A percentile compares a stretch with the other conserved stretches of the same genome.
phyloP scores from a whole-genome alignment of 2,888 invertebrate genomes.

The Rotaria socialis region DNA sequence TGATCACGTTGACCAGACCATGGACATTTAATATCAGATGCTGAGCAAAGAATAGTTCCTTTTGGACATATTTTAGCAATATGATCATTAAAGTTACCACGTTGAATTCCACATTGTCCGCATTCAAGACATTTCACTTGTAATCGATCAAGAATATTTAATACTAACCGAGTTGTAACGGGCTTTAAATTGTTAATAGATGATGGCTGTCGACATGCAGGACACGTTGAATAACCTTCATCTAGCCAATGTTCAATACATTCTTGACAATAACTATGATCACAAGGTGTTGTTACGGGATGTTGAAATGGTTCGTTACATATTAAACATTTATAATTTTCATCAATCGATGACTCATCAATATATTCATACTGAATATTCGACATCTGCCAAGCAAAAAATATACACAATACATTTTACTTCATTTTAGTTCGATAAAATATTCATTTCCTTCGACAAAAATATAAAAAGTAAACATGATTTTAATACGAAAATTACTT shows the following conservation, averaged over 20 bases:
- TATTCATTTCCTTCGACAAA: no score
- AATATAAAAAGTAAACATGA: no score
- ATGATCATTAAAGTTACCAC: not conserved
- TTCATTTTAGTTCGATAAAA: no score
- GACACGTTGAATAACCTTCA: not conserved
- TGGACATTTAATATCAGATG: not conserved
- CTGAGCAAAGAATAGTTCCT: not conserved
- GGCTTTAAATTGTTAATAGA: not conserved
- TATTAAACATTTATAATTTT: not conserved
- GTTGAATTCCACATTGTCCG: not conserved
- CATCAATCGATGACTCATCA: conserved; percentile 8
- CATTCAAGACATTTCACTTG: not conserved
- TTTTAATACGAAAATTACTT: no score
- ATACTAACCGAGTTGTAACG: not conserved
- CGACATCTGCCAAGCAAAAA: not conserved
- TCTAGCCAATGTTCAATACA: conserved; percentile 12
- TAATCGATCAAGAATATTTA: conserved; percentile 31
- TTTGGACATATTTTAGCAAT: not conserved
- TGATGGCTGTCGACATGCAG: not conserved
- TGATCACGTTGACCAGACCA: conserved; percentile 6
- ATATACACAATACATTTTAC: no score
- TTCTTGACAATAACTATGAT: conserved; percentile 1
- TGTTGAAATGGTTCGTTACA: conserved; percentile 1
- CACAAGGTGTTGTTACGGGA: not conserved
- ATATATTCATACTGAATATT: not conserved